Base-by-base conservation (phyloP, 2,113 vertebrate genomes). In the Hippocampus abdominalis region DNA sequence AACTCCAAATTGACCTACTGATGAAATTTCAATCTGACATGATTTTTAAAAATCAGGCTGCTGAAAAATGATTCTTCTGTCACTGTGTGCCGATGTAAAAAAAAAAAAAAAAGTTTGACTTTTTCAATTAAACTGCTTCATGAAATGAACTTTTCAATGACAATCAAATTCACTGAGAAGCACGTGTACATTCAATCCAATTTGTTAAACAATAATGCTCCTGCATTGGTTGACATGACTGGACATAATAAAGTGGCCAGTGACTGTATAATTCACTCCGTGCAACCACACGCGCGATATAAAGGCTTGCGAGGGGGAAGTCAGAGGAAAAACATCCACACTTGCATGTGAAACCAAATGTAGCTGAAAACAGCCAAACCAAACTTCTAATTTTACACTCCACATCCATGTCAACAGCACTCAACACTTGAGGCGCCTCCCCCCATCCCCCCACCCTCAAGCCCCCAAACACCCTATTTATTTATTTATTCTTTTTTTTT, bases 191-290 rank as follows among this genome's bases (percentile, higher is more conserved):
- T 57, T 57, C 4, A 16, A 29, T 27, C 15, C 12, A 27, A 27
- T 57, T 51, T 51, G 2, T 3, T 18, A 13, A 13, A 18, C 3
- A 23, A 3, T 3, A 60, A 60, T 2, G n/a, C 39, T 23, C 3
- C 5, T 25, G 36, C n/a, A 23, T 40, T 63, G 62, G 21, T 44
- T 64, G 4, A 2, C 39, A 23, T 25, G 13, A 13, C 9, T 29
- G 13, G 29, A 59, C 57, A 27, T 59, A 59, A 59, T 32, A n/a
- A 63, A 64, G 40, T 80, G 72, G 84, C 85, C 75, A 64, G 87
- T 81, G 73, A 65, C 63, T 7, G 68, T 18, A 23, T 42, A 53
- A 73, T 11, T 64, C 64, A 80, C 64, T 84, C 49, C 21, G 59
- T 51, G 68, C 25, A 13, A 60, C 21, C 36, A 64, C 63, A 64